Evolutionary conservation across 2,113 vertebrate genomes (phyloP).

Genomic region (Theristicus caerulescens): DNA sequence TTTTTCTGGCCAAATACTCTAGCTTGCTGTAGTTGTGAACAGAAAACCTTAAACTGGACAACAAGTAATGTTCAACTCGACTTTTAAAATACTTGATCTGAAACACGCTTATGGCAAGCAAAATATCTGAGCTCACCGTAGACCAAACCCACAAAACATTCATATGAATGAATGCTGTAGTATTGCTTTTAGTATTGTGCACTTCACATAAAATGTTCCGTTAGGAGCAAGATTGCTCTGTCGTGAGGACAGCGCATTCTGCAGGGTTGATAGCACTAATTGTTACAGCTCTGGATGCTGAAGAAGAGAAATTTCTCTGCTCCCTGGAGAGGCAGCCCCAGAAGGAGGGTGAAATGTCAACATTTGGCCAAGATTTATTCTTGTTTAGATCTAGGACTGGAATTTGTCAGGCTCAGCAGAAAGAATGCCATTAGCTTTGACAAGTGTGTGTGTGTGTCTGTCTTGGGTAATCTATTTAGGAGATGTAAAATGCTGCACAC

Average conservation of each 20-base stretch:
- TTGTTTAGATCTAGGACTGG: conserved; percentile 32
- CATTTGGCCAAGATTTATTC: conserved; percentile 30
- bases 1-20: not conserved
- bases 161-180: not conserved
- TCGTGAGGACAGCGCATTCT: not conserved
- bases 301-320: conserved; percentile 7
- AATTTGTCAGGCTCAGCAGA: conserved; percentile 51
- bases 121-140: not conserved
- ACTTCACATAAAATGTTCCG: not conserved
- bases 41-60: not conserved
- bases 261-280: not conserved
- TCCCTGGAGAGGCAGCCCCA: not conserved
- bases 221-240: not conserved
- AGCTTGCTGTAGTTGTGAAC: not conserved
- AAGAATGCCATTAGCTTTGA: conserved; percentile 46
- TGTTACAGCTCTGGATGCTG: not conserved
- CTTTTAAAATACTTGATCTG: not conserved
- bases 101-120: not conserved
- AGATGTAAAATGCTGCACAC: conserved; percentile 37
- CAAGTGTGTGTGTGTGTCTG: not conserved
- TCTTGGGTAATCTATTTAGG: conserved; percentile 19
- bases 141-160: not conserved
- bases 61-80: not conserved
- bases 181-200: not conserved
- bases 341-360: not conserved